Base-by-base conservation (phyloP, 1,140 invertebrate species). In the Phenacoccus solenopsis region DNA sequence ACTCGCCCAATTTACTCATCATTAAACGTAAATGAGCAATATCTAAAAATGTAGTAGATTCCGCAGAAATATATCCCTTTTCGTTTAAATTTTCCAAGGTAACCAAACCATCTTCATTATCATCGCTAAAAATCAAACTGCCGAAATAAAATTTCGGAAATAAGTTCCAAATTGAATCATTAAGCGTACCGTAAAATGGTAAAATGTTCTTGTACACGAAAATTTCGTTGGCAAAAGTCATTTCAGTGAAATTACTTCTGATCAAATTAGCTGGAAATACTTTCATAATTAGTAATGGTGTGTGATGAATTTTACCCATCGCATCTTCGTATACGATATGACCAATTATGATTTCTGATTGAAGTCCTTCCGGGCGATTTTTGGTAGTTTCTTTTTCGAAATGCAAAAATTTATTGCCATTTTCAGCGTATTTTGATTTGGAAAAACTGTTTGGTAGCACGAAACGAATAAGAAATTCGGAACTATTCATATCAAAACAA, bases 311-410 rank as follows among this genome's bases (percentile, higher is more conserved):
- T 5, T 5, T 22, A 9, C 21, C 21, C 20, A 5, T 59, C 20
- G 4, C 16, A 59, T 16, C 21, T 16, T 22, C 7, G 56, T 59
- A 20, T 59, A 59, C 56, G 7, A 59, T 9, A 59, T 20, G 56
- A 16, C 56, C 56, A n/a, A 59, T 20, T 20, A 59, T 20, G 5
- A 59, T 59, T 9, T 59, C 56, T n/a, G 56, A 59, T 7, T 59
- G 16, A 20, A 9, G 20, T 4, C 56, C 56, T 20, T 59, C 56
- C 79, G 30, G 5, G 13, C 5, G 13, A 7, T 13, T 5, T 13
- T 7, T 32, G 30, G 5, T 32, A 32, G n/a, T n/a, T n/a, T n/a
- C n/a, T n/a, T n/a, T n/a, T n/a, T n/a, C n/a, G n/a, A n/a, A n/a
- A n/a, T n/a, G n/a, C n/a, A n/a, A n/a, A n/a, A n/a, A n/a, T 32